Evolutionary conservation across 2,113 vertebrate genomes (phyloP), one percentile per base, ranked within the genome.

Genomic region (Gymnorhina tibicen): DNA sequence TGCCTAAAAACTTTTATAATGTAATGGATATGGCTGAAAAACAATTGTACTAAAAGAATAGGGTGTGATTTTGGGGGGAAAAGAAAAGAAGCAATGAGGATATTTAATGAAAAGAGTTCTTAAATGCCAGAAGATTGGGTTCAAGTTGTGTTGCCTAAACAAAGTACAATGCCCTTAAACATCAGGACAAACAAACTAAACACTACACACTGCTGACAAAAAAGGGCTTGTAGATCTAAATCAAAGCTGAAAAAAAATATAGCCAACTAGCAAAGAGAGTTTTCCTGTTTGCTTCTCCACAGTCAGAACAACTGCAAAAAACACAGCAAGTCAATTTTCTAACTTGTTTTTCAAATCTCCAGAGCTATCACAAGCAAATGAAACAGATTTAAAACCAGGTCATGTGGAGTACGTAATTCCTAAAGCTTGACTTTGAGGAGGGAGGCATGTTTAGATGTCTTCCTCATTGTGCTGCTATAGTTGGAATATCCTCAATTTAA

Each of bases 61-160:
- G 3, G 6, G 15, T 16, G 14, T 16, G 10, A 52, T 67, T 42
- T 39, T 2, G 0, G 12, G 13, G 3, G 4, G 2, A 1, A 5
- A 28, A 32, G 6, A 50, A 77, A 68, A 66, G 11, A 37, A 85
- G 10, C 3, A 27, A 32, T 27, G 13, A 81, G 4, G 63, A 59
- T 27, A 72, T 28, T n/a, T n/a, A 59, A 46, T 69, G 14, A 46
- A 79, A 79, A 62, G 44, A 17, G 10, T 24, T 73, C 69, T 59
- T 7, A 81, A 81, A 75, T 33, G 7, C 4, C 11, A 46, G 55
- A 73, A 66, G 19, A 33, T 1, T 32, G 1, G 1, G 11, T 47
- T 56, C 41, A 22, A 74, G 52, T 41, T 19, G 9, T 6, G 20
- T 47, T 77, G 13, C n/a, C 32, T 79, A 56, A 85, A 58, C 33